Conservation (phyloP, 2,113 vertebrate species). For the Strix uralensis region DNA sequence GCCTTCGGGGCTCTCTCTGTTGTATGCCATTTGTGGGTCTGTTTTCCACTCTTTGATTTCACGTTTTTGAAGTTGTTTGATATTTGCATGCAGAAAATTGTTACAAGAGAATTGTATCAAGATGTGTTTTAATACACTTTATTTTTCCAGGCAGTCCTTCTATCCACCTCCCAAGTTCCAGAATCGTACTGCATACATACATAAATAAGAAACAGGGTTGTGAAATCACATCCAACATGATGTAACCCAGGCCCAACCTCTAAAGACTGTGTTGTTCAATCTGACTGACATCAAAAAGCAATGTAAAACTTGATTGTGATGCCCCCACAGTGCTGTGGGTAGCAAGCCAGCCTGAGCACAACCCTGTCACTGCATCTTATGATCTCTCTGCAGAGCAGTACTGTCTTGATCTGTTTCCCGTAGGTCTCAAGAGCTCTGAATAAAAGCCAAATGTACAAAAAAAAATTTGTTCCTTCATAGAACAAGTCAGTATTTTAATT, state of each 20-base stretch:
- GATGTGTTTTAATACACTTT: neutral
- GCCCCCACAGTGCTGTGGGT: neutral
- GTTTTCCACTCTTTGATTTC: neutral
- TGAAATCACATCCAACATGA: neutral
- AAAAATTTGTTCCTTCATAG: neutral
- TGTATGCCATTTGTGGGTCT: neutral
- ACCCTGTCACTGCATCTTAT: neutral
- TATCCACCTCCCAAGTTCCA: neutral
- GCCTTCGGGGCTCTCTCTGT: neutral
- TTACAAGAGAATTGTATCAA: constrained; percentile 10
- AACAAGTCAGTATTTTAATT: neutral
- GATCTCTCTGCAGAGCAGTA: neutral
- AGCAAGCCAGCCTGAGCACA: neutral
- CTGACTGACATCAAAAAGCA: neutral
- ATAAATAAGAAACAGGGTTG: neutral
- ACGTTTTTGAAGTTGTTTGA: neutral
- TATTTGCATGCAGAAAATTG: neutral
- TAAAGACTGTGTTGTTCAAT: neutral
- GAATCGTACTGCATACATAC: neutral
- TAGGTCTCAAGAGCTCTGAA: neutral
- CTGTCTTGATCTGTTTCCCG: neutral
- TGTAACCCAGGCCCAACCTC: neutral
- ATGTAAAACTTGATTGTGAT: neutral
- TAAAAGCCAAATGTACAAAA: neutral
- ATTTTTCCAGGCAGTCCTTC: neutral